Conservation (phyloP, 2,888 invertebrate species). For the Trachelus stipa region DNA sequence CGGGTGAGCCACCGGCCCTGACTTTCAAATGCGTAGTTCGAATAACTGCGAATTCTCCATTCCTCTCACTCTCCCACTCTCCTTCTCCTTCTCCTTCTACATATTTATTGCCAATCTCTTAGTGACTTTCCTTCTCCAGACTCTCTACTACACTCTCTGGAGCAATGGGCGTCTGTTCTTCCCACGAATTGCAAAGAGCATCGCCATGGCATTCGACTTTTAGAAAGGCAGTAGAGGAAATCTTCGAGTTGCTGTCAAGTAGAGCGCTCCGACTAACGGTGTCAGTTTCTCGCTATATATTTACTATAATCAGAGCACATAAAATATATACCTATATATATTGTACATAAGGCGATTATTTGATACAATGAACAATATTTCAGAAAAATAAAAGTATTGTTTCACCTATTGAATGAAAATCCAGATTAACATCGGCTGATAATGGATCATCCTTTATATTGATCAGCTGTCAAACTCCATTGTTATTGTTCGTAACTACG, state of each 20-base stretch:
- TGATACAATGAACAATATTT: not conserved
- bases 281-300: not conserved
- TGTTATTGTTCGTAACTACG: not conserved
- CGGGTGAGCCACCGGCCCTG: slow-evolving; percentile 3
- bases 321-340: too few relatives aligned
- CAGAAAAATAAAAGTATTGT: not conserved
- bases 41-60: slow-evolving; percentile 1
- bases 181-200: not conserved
- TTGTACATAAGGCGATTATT: too few relatives aligned
- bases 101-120: not conserved
- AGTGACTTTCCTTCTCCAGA: not conserved
- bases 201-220: not conserved
- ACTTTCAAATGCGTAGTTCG: slow-evolving; percentile 5
- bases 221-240: not conserved
- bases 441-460: not conserved
- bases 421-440: not conserved
- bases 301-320: not conserved
- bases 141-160: not conserved
- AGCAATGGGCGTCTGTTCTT: not conserved
- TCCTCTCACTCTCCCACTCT: not conserved
- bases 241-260: not conserved
- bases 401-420: not conserved
- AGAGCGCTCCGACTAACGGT: not conserved
- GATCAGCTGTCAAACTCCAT: not conserved
- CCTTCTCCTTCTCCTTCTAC: not conserved